Percentiles rank a stretch among this genome's conserved stretches.
These are phyloP conservation scores for Bufo bufo DNA, from an alignment of 2,113 vertebrate species.

Conservation along the genomic window DNA sequence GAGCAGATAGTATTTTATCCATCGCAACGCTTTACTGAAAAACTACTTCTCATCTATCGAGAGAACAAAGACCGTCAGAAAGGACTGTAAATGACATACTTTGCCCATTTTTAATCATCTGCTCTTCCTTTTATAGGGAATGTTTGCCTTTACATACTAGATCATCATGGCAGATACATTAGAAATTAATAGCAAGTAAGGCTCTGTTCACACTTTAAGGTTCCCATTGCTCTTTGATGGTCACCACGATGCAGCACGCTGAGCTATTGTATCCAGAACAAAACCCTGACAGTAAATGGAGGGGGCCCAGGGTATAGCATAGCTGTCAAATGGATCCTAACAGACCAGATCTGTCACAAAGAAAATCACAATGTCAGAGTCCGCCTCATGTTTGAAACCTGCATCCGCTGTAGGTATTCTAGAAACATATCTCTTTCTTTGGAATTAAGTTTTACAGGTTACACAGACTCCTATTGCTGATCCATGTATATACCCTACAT, in stretches of 20 bases:
- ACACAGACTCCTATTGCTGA: too few species aligned
- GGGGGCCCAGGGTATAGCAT: background rate
- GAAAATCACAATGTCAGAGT: too few species aligned
- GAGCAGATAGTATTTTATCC: slow-evolving; percentile 34
- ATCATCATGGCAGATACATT: background rate
- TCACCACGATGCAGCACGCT: background rate
- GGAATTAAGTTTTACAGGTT: too few species aligned
- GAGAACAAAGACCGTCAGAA: background rate
- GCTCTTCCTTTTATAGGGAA: background rate
- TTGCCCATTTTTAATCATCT: background rate
- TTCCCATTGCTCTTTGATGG: background rate
- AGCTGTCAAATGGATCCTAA: background rate
- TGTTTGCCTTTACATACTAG: background rate
- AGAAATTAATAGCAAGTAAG: background rate
- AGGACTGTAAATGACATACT: background rate
- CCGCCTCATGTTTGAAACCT: too few species aligned
- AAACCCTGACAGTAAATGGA: background rate
- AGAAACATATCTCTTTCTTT: too few species aligned
- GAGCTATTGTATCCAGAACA: background rate
- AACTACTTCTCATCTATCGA: background rate
- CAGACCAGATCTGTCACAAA: background rate
- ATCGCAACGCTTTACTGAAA: slow-evolving; percentile 7
- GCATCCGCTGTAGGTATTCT: too few species aligned
- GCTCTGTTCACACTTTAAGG: too few species aligned
- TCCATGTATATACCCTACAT: too few species aligned